Evolutionary conservation across 1,140 invertebrate genomes (phyloP), one percentile per base, ranked within the genome.

Genomic region (Ips typographus): DNA sequence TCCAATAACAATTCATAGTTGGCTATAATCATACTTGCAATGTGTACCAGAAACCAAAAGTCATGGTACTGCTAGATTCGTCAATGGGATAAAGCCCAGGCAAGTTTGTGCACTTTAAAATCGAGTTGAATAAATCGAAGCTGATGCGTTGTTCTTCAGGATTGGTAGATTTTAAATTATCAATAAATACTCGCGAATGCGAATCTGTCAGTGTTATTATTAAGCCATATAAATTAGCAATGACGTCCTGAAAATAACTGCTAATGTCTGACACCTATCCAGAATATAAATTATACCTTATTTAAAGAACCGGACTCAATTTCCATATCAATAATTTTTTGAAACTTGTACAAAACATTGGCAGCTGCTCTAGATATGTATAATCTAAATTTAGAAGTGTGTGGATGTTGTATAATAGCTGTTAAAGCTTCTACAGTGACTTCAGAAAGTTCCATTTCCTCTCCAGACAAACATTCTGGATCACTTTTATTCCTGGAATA

Each of bases 41-140:
- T 55, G 90, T 89, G 78, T 93, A 96, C 95, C 95, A 98, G 80
- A 96, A 94, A 1, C 90, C 89, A 80, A 96, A 91, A 0, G 94
- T 87, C 71, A 95, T 84, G 55, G 89, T 90, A 77, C 93, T 95
- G 59, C 89, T 87, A 0, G 85, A 90, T 81, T 96, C 94, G 76
- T 96, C 90, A 2, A 90, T 84, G 0, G 94, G 93, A 83, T 92
- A 95, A 65, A 90, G 85, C 0, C 94, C 93, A 8, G 91, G 89
- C 65, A 92, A 86, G 65, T 88, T 87, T 8, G 91, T 91, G 77
- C 93, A 94, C 58, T 88, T 84, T 41, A 96, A 73, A 63, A 86
- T 82, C 55, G 82, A 83, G 65, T 81, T 78, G 3, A 86, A 82
- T 44, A 86, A 76, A 68, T 81, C 78, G 52, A 78, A 77, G 58